These are phyloP conservation scores for Hyles vespertilio DNA, from an alignment of 1,140 invertebrate species.

Conservation along the genomic window DNA sequence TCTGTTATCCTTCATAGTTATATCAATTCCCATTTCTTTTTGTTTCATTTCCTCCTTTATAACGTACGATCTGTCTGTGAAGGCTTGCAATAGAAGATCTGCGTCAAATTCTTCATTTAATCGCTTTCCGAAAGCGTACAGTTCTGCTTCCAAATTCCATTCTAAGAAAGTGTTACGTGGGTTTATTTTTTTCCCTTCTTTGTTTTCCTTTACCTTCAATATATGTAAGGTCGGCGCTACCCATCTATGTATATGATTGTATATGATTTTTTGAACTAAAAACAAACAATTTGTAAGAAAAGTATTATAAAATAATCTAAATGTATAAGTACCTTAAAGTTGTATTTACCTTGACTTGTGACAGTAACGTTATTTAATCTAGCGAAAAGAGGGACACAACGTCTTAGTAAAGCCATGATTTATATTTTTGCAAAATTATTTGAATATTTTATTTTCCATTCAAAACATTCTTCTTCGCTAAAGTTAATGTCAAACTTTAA, in stretches of 20 bases:
- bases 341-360: constrained; percentile 31
- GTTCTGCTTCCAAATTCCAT: constrained; percentile 93
- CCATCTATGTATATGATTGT: too few relatives aligned
- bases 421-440: background rate
- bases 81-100: constrained; percentile 82
- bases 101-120: constrained; percentile 89
- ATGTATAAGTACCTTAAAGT: background rate
- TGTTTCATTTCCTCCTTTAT: constrained; percentile 81
- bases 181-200: constrained; percentile 48
- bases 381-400: constrained; percentile 34
- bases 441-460: constrained; percentile 1
- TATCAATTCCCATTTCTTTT: constrained; percentile 81
- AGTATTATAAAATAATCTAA: background rate
- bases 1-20: constrained; percentile 82
- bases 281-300: constrained; percentile 10
- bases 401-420: constrained; percentile 39
- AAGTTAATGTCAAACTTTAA: constrained; percentile 12
- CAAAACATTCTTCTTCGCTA: constrained; percentile 2
- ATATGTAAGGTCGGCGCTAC: constrained; percentile 60
- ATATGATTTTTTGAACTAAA: constrained; percentile 53
- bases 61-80: constrained; percentile 89
- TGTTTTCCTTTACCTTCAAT: constrained; percentile 51
- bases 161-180: constrained; percentile 82
- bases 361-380: constrained; percentile 29
- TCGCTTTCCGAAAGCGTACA: constrained; percentile 91